Base-by-base conservation (phyloP, 2,888 invertebrate species). In the Sarcophaga carnaria region DNA sequence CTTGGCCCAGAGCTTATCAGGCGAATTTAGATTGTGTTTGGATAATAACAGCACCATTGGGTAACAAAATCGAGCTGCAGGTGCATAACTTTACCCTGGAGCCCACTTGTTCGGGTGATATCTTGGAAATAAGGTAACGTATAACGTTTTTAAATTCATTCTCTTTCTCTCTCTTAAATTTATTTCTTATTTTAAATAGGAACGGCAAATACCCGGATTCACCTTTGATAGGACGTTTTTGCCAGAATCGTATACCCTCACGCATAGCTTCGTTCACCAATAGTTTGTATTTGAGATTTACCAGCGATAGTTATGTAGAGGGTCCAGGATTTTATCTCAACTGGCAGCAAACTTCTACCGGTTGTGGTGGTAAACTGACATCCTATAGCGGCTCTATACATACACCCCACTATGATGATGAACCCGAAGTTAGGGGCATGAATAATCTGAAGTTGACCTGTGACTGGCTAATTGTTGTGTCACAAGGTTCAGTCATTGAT, bases 331-430 rank as follows among this genome's bases (percentile, higher is more conserved):
- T 99, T 93, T 92, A 94, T 77, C 94, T 97, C 4, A 92, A 91
- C 27, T 97, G 96, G 96, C 95, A 96, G 88, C 95, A 95, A 49
- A 94, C 95, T 0, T 91, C 95, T 2, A 94, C 95, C 69, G 96
- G 96, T 94, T 99, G 98, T 92, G 98, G 98, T 20, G 98, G 98
- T 6, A 95, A 94, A 45, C 91, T 98, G 54, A 96, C 94, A 0
- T 94, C 96, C 22, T 94, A 95, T 3, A 94, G 93, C 8, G 98
- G 98, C 0, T 95, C 96, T 4, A 96, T 98, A 89, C 95, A 96
- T 63, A 98, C 98, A 0, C 98, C 98, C 0, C 96, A 97, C 91
- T 88, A 71, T 47, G 77, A 71, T n/a, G 2, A 22, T 4, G 49
- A 60, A 1, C 71, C 83, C n/a, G 83, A 83, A 49, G 49, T n/a